Base-by-base conservation (phyloP, 2,888 invertebrate genomes). In the Anagyrus pseudococci region DNA sequence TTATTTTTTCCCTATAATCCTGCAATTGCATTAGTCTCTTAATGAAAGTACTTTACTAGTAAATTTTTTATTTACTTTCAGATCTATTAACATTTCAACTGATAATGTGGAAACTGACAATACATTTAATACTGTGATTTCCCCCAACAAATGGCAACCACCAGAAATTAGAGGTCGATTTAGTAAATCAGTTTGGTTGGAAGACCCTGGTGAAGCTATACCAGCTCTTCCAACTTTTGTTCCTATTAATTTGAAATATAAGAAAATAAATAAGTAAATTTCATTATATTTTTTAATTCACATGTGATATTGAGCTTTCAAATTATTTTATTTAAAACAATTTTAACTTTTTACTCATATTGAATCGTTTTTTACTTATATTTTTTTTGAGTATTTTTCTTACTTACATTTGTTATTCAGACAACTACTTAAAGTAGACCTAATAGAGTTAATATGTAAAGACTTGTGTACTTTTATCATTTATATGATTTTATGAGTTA, bases 131-230 rank as follows among this genome's bases (percentile, higher is more conserved):
- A 15, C 54, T 41, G 17, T 29, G 10, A 44, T 64, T 69, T 33
- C 67, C 56, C 70, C 69, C 46, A 79, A 75, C 70, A 80, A 78
- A 70, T 80, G 79, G 78, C 80, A 80, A 66, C 69, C 78, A 49
- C 79, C 79, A 37, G 77, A 79, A 63, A 74, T 77, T 58, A 80
- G 79, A 67, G 80, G 80, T 58, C 75, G 80, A 44, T 80, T 80
- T 70, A 78, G 76, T 70, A 78, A 78, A 71, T 77, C 75, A 20
- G 78, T 78, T 8, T 77, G 76, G 77, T 48, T 78, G 62, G 78
- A 76, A 61, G 78, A 75, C 72, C 76, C 78, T 48, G 74, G 73
- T 48, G 78, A 78, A 64, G 70, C 73, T 40, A 69, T 75, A 13
- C 71, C 72, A 33, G 74, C 73, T 49, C 73, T 74, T 29, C 73